phyloP scores from a whole-genome alignment of 2,888 invertebrate genomes.

The Nomada fucata region DNA sequence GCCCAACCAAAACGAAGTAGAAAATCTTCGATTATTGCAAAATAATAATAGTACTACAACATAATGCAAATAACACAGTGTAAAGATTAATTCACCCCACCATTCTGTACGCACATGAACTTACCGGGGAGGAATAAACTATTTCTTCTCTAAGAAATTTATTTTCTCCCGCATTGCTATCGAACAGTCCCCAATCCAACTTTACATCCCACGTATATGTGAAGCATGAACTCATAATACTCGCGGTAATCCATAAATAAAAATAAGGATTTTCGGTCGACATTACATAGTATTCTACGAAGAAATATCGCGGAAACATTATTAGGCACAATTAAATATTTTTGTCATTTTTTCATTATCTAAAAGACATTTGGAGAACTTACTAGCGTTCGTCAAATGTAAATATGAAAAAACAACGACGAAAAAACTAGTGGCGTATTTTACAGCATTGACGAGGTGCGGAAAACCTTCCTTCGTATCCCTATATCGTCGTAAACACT shows the following conservation, averaged over 20 bases:
- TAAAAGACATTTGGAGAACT: conserved; percentile 63
- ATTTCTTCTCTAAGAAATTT: conserved; percentile 96
- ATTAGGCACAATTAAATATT: background rate
- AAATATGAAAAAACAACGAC: conserved; percentile 95
- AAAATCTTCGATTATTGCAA: conserved; percentile 98
- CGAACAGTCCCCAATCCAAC: conserved; percentile 99
- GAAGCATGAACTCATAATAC: conserved; percentile 95
- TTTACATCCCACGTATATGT: conserved; percentile 99
- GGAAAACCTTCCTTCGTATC: conserved; percentile 97
- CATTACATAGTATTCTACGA: conserved; percentile 83
- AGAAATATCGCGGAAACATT: conserved; percentile 69
- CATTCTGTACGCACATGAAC: conserved; percentile 70
- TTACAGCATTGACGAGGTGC: conserved; percentile 98
- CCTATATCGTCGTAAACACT: conserved; percentile 97
- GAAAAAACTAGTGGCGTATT: conserved; percentile 98
- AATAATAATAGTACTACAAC: conserved; percentile 95
- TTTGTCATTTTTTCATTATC: background rate
- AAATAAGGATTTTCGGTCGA: conserved; percentile 91
- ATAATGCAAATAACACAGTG: conserved; percentile 7
- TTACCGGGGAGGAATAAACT: conserved; percentile 96
- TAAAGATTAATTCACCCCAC: background rate
- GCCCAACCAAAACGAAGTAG: conserved; percentile 98
- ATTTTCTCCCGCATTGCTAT: conserved; percentile 95
- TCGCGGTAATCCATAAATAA: conserved; percentile 94
- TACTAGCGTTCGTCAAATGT: conserved; percentile 88